These are phyloP conservation scores for Halictus quadricinctus DNA, from an alignment of 2,888 invertebrate genomes.

Conservation along the genomic window DNA sequence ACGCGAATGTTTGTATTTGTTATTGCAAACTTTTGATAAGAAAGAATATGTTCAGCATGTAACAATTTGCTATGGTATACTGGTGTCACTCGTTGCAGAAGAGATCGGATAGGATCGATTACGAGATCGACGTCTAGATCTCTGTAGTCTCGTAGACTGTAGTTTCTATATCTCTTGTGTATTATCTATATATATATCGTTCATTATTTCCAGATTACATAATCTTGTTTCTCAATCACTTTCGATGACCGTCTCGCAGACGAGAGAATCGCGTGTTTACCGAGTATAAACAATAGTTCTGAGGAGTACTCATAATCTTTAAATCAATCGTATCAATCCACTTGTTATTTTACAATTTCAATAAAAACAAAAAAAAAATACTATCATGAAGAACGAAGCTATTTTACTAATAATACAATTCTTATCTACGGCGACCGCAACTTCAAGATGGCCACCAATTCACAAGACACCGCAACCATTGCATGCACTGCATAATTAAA, in stretches of 20 bases:
- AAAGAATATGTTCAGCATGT: background rate
- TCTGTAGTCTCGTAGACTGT: background rate
- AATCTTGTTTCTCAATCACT: constrained; percentile 37
- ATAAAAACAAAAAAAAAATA: background rate
- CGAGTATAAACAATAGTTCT: background rate
- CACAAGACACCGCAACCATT: background rate
- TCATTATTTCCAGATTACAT: constrained; percentile 28
- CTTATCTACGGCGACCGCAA: background rate
- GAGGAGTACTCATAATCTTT: background rate
- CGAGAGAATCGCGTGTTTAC: constrained; percentile 11
- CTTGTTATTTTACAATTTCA: background rate
- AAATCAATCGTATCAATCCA: background rate
- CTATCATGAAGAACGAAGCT: background rate
- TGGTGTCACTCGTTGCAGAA: background rate
- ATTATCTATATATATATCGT: background rate
- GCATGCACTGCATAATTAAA: background rate
- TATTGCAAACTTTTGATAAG: background rate
- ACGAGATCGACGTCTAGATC: background rate
- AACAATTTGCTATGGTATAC: background rate
- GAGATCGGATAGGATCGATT: background rate
- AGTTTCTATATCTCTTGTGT: background rate
- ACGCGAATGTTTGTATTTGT: no score
- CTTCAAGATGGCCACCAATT: background rate
- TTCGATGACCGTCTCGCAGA: background rate
- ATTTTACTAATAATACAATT: no score